Base-by-base conservation (phyloP, 2,888 invertebrate genomes). In the Microchrysa polita region DNA sequence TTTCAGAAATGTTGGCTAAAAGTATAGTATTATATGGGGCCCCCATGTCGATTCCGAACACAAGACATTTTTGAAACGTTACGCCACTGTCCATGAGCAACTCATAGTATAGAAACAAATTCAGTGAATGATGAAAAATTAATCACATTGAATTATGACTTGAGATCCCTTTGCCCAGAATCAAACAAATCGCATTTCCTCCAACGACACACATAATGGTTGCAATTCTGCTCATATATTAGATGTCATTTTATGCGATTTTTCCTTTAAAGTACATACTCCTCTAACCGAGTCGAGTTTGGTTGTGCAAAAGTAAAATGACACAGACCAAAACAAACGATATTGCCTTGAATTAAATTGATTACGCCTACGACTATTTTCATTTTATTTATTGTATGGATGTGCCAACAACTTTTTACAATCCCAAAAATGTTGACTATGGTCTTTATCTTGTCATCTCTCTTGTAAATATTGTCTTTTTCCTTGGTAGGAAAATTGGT, bases 201-300 rank as follows among this genome's bases (percentile, higher is more conserved):
- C 23, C n/a, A n/a, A n/a, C n/a, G 16, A 23, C n/a, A 27, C 34
- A 34, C 27, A 23, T 16, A 67, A 52, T n/a, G 27, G 67, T 22
- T 53, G 27, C 20, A 53, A 53, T 52, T 27, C 52, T 27, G 23
- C 52, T 48, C 23, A 23, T 27, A 53, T 53, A 67, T 53, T 52
- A 52, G 67, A 67, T 67, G 67, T 52, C 67, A 67, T n/a, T 52
- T 67, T 67, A 67, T 67, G 67, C 23, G 67, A 67, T 67, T 67
- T 67, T 67, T 22, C 67, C 67, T 67, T 67, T 27, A 67, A 53
- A 14, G 27, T n/a, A 67, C 16, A 63, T n/a, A 7, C n/a, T n/a
- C n/a, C n/a, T n/a, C 4, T 34, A 34, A 34, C 10, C 59, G 23
- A 10, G 52, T 22, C 16, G 27, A 34, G 52, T 27, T 53, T 53